These are phyloP conservation scores for Pocillopora damicornis DNA, from an alignment of 64 coral and sea anemone species.

Conservation along the genomic window DNA sequence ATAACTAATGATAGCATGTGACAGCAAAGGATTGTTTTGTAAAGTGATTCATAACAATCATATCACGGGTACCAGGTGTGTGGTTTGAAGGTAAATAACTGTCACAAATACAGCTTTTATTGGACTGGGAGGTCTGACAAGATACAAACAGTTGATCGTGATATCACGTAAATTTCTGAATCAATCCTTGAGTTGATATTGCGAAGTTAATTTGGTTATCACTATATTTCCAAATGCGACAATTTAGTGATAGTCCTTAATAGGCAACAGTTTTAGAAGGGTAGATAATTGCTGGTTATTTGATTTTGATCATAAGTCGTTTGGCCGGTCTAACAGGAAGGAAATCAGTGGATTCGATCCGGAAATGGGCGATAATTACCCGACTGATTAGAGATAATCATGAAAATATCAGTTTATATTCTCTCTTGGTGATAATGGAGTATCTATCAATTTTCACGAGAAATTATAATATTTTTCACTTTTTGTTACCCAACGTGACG, in stretches of 20 bases:
- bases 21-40: slow-evolving; percentile 9
- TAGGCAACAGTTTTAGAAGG: background rate
- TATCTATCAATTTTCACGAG: no score
- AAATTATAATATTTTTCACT: no score
- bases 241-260: background rate
- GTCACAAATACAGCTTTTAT: background rate
- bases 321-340: background rate
- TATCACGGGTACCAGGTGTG: slow-evolving; percentile 24
- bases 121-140: slow-evolving; percentile 1
- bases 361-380: no score
- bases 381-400: no score
- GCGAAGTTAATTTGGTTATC: background rate
- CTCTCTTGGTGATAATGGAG: no score
- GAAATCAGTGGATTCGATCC: background rate
- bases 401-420: no score
- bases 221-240: slow-evolving; percentile 15
- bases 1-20: slow-evolving; percentile 23
- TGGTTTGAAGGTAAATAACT: background rate
- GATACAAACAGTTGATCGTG: background rate
- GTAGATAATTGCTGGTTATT: background rate
- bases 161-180: background rate
- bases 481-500: no score
- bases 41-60: slow-evolving; percentile 30
- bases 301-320: background rate
- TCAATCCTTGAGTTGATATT: background rate